A percentile compares a stretch with the other conserved stretches of the same genome.
Evolutionary conservation across 2,888 invertebrate species (phyloP).

Genomic region (Tortrix viridana): DNA sequence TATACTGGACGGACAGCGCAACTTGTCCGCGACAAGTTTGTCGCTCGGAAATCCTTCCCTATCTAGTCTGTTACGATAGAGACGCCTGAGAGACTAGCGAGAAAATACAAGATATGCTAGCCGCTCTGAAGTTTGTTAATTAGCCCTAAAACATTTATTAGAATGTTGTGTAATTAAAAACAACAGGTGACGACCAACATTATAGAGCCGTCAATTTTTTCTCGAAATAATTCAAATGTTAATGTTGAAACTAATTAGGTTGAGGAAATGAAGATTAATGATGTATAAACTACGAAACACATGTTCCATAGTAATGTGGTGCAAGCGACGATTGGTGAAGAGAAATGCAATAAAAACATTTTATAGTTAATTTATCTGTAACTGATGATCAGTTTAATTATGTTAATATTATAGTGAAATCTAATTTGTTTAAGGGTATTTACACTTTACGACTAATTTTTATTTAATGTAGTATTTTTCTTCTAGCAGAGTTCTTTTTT

Average conservation of each 20-base stretch:
- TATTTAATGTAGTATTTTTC: too few relatives aligned
- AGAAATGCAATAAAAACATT: slow-evolving; percentile 21
- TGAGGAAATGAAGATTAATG: slow-evolving; percentile 32
- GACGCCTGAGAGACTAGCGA: too few relatives aligned
- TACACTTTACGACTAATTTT: slow-evolving; percentile 1
- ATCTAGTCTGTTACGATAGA: too few relatives aligned
- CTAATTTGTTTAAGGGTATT: slow-evolving; percentile 6
- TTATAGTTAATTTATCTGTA: slow-evolving; percentile 21
- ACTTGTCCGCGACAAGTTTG: too few relatives aligned
- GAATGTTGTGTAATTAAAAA: slow-evolving; percentile 7
- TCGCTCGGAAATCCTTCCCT: too few relatives aligned
- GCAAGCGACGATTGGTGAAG: slow-evolving; percentile 18
- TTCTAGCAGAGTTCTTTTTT: too few relatives aligned
- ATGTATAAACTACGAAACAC: slow-evolving; percentile 20
- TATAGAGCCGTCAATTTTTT: slow-evolving; percentile 22
- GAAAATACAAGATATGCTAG: too few relatives aligned
- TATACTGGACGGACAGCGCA: too few relatives aligned
- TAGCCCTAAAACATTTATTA: not conserved
- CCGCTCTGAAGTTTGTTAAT: too few relatives aligned
- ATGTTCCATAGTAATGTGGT: slow-evolving; percentile 18
- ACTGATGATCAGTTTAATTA: slow-evolving; percentile 26
- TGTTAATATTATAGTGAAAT: slow-evolving; percentile 14
- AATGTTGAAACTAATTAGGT: slow-evolving; percentile 22
- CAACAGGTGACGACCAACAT: slow-evolving; percentile 22
- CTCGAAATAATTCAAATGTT: slow-evolving; percentile 6